Percentiles rank a stretch among this genome's conserved stretches.
Conservation (phyloP, 2,113 vertebrate species). For the Cepphus grylle region DNA sequence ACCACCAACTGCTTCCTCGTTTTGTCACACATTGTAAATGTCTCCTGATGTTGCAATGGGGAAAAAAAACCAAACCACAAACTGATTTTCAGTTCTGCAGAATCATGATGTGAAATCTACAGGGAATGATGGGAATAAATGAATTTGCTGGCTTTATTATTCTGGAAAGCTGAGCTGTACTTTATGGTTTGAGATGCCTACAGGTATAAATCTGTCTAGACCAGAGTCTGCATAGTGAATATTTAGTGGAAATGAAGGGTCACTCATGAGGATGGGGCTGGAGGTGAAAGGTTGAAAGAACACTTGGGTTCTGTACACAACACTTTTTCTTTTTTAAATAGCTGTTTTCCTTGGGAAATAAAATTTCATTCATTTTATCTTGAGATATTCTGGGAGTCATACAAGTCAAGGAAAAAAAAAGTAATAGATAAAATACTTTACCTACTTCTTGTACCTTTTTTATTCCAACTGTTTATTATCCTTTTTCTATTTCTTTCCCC, state of each 20-base stretch:
- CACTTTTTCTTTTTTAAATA: not conserved
- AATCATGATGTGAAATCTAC: not conserved
- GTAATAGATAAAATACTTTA: not conserved
- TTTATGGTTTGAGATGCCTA: not conserved
- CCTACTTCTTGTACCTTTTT: not conserved
- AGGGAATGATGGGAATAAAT: not conserved
- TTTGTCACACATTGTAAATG: not conserved
- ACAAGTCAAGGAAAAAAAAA: not conserved
- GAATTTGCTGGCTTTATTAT: not conserved
- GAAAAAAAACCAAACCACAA: not conserved
- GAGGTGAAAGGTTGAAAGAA: not conserved
- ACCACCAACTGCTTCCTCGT: not conserved
- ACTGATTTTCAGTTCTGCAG: not conserved
- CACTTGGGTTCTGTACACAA: not conserved
- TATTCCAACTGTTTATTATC: not conserved
- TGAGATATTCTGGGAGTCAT: not conserved
- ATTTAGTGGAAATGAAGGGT: not conserved
- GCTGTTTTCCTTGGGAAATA: not conserved
- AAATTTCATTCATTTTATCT: not conserved
- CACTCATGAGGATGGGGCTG: not conserved
- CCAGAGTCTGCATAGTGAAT: not conserved
- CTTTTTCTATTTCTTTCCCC: not conserved
- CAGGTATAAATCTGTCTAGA: not conserved
- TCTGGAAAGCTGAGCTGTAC: not conserved
- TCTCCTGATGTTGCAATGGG: not conserved